These are phyloP conservation scores for Orientallactaga bullata DNA, from an alignment of 2,113 vertebrate genomes.

Conservation along the genomic window DNA sequence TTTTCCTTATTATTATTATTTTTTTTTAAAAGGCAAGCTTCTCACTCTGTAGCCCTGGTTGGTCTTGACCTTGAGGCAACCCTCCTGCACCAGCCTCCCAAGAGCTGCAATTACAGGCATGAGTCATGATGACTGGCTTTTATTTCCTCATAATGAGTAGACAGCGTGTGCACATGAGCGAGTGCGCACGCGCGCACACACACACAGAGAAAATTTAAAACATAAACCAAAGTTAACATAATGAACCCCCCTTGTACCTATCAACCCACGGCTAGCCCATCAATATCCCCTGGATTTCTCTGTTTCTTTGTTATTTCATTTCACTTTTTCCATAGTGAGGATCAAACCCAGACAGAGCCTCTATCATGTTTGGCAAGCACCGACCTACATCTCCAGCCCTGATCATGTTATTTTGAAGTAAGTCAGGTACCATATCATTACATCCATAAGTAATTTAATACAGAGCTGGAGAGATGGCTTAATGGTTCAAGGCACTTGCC, in stretches of 20 bases:
- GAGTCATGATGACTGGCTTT: neutral
- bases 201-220: conserved; percentile 29
- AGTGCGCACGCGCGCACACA: neutral
- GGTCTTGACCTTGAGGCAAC: neutral
- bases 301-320: neutral
- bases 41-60: neutral
- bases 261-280: neutral
- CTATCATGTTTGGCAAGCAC: neutral
- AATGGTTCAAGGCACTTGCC: no score
- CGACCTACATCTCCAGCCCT: neutral
- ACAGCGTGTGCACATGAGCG: neutral
- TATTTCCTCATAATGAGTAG: neutral
- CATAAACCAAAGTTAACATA: conserved; percentile 5
- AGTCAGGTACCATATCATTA: conserved; percentile 6
- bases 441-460: conserved; percentile 49
- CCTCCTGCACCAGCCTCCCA: neutral
- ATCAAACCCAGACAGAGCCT: neutral
- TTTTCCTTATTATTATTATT: neutral
- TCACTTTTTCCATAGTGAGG: neutral
- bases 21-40: neutral
- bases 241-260: neutral
- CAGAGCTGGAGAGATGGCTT: neutral
- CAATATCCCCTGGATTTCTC: neutral
- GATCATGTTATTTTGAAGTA: conserved; percentile 45
- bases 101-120: neutral